Evolutionary conservation across 2,797 vertebrate species (phyloP).

Genomic region (Danio jaintianensis): DNA sequence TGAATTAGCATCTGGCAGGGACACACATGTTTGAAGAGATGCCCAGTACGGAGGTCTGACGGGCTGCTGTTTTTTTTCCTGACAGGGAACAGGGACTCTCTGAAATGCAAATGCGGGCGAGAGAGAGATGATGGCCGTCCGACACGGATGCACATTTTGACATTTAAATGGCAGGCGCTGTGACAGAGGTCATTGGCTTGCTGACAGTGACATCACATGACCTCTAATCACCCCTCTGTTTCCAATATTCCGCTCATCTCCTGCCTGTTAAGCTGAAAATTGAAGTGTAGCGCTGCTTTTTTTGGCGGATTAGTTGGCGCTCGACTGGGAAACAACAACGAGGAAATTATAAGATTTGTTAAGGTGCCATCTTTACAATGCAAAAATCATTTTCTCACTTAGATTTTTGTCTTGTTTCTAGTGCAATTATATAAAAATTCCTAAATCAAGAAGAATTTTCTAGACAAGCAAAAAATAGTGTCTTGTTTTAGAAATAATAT

Average conservation of each 20-base stretch:
- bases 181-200: slow-evolving; percentile 76
- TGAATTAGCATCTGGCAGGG: slow-evolving; percentile 57
- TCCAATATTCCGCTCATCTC: slow-evolving; percentile 33
- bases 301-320: slow-evolving; percentile 13
- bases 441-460: too few relatives aligned
- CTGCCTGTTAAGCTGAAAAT: slow-evolving; percentile 47
- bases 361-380: slow-evolving; percentile 1
- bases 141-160: slow-evolving; percentile 52
- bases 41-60: slow-evolving; percentile 20
- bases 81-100: slow-evolving; percentile 53
- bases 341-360: slow-evolving; percentile 22
- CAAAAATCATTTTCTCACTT: too few relatives aligned
- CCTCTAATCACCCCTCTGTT: slow-evolving; percentile 64
- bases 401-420: too few relatives aligned
- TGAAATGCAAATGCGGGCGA: slow-evolving; percentile 57
- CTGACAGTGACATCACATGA: slow-evolving; percentile 74
- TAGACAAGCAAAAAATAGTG: too few relatives aligned
- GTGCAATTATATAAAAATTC: too few relatives aligned
- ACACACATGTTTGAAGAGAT: slow-evolving; percentile 44
- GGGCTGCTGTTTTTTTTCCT: slow-evolving; percentile 28
- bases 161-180: slow-evolving; percentile 72
- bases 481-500: too few relatives aligned
- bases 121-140: slow-evolving; percentile 48
- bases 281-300: slow-evolving; percentile 34
- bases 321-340: not conserved